A percentile compares a stretch with the other conserved stretches of the same genome.
These are phyloP conservation scores for Urocolius indicus DNA, from an alignment of 2,113 vertebrate species.

Conservation along the genomic window DNA sequence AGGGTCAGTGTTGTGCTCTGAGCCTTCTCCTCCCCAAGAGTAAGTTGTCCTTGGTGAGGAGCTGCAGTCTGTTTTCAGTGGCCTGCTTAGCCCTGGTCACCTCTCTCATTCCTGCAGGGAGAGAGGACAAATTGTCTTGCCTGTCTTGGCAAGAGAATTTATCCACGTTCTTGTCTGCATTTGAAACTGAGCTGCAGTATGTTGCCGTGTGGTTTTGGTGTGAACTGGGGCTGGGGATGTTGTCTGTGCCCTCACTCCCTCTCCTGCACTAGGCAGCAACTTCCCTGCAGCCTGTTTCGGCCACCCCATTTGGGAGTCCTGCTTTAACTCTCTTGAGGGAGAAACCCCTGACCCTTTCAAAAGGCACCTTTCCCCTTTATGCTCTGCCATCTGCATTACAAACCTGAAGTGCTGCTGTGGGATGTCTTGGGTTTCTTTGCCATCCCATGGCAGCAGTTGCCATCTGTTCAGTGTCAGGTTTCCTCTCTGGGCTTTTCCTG, in stretches of 20 bases:
- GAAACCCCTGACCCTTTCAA: background rate
- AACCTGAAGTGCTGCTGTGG: background rate
- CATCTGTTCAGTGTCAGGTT: background rate
- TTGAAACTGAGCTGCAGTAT: background rate
- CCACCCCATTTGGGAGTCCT: accelerated
- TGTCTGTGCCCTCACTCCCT: background rate
- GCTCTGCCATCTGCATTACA: background rate
- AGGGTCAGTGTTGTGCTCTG: accelerated
- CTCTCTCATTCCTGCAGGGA: no score
- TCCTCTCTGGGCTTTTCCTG: background rate
- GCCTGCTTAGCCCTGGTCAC: background rate
- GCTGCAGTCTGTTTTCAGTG: accelerated
- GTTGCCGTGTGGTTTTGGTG: accelerated
- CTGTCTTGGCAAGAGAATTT: background rate
- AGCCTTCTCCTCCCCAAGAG: background rate
- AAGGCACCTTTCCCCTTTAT: background rate
- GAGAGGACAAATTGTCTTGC: background rate
- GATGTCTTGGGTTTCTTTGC: background rate
- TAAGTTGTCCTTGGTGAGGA: background rate
- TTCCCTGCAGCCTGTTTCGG: no score
- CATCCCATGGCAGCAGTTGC: background rate
- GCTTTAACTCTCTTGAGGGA: accelerated
- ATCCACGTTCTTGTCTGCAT: accelerated
- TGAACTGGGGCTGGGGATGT: background rate
- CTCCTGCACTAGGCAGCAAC: background rate